Evolutionary conservation across 2,888 invertebrate species (phyloP), one percentile per base, ranked within the genome.

Genomic region (Neocrepidodera transversa): DNA sequence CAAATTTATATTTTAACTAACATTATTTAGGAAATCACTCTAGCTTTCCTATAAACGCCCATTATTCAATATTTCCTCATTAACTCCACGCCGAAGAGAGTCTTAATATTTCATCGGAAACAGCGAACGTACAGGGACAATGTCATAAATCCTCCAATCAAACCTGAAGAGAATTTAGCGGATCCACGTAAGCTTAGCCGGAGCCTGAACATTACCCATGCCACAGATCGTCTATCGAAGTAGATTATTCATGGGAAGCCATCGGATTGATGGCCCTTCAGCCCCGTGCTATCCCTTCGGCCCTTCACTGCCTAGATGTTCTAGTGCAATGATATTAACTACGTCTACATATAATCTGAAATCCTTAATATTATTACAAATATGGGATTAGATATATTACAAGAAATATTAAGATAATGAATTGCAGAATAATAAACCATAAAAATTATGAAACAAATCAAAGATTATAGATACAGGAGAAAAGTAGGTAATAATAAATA

Each of bases 121-220:
- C 16, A 10, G 38, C 10, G 35, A 35, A 8, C 35, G 14, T 8
- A 35, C 5, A 38, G 17, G 16, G 38, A 38, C 38, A 38, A 38
- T 11, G 38, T 38, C 17, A 38, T 38, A 38, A 38, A 38, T 38
- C 17, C 38, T 38, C 38, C 8, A 38, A 38, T 38, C 38, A 38
- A 38, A 11, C 38, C 17, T 38, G 38, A 38, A 38, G 38, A 38
- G 38, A 38, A 38, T 38, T 38, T 38, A 38, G 13, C 38, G 17
- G 38, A 38, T 38, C 17, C 38, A 38, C 38, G 38, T 32, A 32
- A 11, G 17, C 16, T 38, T 17, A 38, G 35, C 3, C 5, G 4
- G 35, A 35, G 4, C 10, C 28, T 2, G 28, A 28, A 10, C 28
- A 2, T 2, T 13, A 35, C 5, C 17, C 17, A 8, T 14, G 10